These are phyloP conservation scores for Galerucella nymphaeae DNA, from an alignment of 2,888 invertebrate genomes.

Conservation along the genomic window DNA sequence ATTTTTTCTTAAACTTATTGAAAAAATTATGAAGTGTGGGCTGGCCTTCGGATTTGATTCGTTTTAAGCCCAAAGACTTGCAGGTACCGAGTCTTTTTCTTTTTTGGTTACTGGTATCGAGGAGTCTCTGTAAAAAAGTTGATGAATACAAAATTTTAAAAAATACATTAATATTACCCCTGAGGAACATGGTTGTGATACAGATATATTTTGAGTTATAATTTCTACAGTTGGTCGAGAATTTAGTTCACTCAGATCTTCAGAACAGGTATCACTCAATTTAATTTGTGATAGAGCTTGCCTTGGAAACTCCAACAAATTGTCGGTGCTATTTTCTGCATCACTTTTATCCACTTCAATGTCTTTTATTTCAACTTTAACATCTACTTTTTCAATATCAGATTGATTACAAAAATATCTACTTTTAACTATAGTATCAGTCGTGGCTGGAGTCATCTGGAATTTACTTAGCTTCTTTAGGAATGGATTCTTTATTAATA, in stretches of 20 bases:
- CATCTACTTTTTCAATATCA: not conserved
- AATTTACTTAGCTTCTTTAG: constrained; percentile 68
- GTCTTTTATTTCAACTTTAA: not conserved
- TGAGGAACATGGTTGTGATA: constrained; percentile 24
- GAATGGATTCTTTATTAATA: constrained; percentile 62
- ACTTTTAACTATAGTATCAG: constrained; percentile 68
- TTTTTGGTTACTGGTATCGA: constrained; percentile 31
- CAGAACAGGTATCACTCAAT: constrained; percentile 5
- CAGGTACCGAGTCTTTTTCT: constrained; percentile 44
- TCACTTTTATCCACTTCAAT: not conserved
- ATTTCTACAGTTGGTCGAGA: constrained; percentile 12
- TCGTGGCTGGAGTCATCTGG: constrained; percentile 64
- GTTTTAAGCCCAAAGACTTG: constrained; percentile 43
- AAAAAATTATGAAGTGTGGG: constrained; percentile 49
- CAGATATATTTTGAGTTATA: constrained; percentile 3
- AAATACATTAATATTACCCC: constrained; percentile 9
- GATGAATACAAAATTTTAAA: not conserved
- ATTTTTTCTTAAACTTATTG: constrained; percentile 36
- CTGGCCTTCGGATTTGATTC: constrained; percentile 41
- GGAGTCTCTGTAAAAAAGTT: constrained; percentile 31
- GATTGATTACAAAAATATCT: constrained; percentile 66
- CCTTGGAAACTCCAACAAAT: constrained; percentile 14
- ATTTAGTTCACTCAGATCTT: not conserved
- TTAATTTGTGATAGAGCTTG: constrained; percentile 16
- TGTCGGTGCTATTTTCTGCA: constrained; percentile 24